Base-by-base conservation (phyloP, 1,140 invertebrate genomes). In the Teleogryllus occipitalis region DNA sequence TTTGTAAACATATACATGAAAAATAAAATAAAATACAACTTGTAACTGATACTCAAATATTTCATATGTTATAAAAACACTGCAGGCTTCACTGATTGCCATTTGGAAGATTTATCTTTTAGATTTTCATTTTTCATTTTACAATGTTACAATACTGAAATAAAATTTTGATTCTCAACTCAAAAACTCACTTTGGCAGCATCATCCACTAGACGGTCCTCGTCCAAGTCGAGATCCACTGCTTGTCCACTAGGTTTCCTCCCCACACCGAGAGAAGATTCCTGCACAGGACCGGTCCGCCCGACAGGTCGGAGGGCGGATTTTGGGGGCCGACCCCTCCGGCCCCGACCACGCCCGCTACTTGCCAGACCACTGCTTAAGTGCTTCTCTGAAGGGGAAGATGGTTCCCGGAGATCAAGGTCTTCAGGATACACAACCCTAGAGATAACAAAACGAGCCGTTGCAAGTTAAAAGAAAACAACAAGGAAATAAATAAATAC, bases 401-500 rank as follows among this genome's bases (percentile, higher is more conserved):
- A 47, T 10, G 78, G 78, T 14, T 79, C 78, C 15, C 78, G 73
- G 22, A 79, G 39, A 21, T 87, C 85, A 47, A 87, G 80, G 81
- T 87, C 87, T 82, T 87, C 86, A 0, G 87, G 87, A 82, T 87
- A 87, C 14, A 87, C 85, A 47, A 88, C 85, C 75, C 87, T 86
- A 79, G 46, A 81, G 81, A 21, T n/a, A 81, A n/a, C 81, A 78
- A 27, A n/a, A 76, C 5, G 27, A 2, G 27, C 27, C 27, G 27
- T 39, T 39, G 5, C 1, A 39, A 39, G 5, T 39, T 39, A 39
- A 39, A 5, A 39, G 27, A 5, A 39, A 39, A 39, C n/a, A n/a
- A n/a, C n/a, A n/a, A n/a, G n/a, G n/a, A n/a, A n/a, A n/a, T n/a
- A n/a, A n/a, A n/a, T n/a, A n/a, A n/a, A n/a, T n/a, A n/a, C n/a